Percentiles rank a stretch among this genome's conserved stretches.
Conservation (phyloP, 2,888 invertebrate species). For the Sabatieria punctata region DNA sequence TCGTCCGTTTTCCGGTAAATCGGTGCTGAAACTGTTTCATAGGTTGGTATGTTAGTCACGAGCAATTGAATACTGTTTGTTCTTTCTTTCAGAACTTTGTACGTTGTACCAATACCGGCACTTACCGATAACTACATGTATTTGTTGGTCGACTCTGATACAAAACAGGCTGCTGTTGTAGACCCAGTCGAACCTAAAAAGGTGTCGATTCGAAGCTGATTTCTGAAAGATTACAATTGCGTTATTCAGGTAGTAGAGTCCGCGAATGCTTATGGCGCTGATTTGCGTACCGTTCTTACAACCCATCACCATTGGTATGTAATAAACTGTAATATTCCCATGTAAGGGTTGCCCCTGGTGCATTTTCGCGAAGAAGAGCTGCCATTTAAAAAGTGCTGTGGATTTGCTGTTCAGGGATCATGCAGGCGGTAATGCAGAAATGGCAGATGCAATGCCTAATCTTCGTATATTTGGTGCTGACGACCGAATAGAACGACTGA, state of each 20-base stretch:
- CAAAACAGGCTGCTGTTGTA: constrained; percentile 69
- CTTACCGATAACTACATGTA: constrained; percentile 95
- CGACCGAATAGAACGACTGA: constrained; percentile 58
- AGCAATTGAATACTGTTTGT: no score
- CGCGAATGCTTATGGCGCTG: constrained; percentile 51
- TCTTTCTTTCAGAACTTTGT: constrained; percentile 7
- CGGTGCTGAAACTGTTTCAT: no score
- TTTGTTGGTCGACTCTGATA: constrained; percentile 60
- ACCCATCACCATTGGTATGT: constrained; percentile 98
- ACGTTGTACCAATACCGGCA: constrained; percentile 47
- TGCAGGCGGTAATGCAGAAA: constrained; percentile 74
- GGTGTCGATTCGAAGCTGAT: constrained; percentile 30
- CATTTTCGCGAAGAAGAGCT: no score
- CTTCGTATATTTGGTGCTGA: constrained; percentile 38
- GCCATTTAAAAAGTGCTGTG: no score
- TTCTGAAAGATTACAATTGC: neutral
- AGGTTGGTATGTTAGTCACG: no score
- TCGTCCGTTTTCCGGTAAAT: no score
- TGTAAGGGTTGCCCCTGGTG: no score
- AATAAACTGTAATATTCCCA: no score
- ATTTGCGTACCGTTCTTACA: constrained; percentile 64
- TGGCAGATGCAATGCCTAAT: constrained; percentile 39
- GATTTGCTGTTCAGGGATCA: constrained; percentile 55
- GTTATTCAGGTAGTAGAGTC: constrained; percentile 45
- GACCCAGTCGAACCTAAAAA: constrained; percentile 77